Base-by-base conservation (phyloP, 2,888 invertebrate genomes). In the Miltochrista miniata region DNA sequence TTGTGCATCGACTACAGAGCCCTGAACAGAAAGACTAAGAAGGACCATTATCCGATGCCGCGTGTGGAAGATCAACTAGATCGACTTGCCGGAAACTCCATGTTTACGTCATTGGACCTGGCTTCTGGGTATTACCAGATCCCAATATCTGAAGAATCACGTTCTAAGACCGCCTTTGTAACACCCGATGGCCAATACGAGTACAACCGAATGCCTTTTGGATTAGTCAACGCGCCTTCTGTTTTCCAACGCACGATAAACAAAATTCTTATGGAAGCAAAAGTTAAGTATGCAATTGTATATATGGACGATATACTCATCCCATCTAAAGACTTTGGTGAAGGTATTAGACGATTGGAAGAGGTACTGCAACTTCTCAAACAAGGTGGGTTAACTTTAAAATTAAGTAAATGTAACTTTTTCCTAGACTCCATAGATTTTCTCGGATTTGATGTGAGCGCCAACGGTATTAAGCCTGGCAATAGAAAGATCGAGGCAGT, bases 261-360 rank as follows among this genome's bases (percentile, higher is more conserved):
- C 10, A 48, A 42, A 31, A 48, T 48, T 7, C 13, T 48, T 1
- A 0, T 7, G 1, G 37, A 48, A 0, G 15, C 35, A 2, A 48
- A 42, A 42, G 8, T 41, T 2, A 31, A 43, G 13, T 40, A 37
- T n/a, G 49, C 38, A 4, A 15, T 49, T 0, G 29, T 48, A 5
- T 54, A 34, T 2, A 49, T 54, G 48, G 53, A 54, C 35, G 54
- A 49, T 10, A 39, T 54, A 0, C 10, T 54, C 1, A 43, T 49
- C 1, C 42, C 45, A 0, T 5, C 36, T 0, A 18, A 13, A 12
- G 34, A 35, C 0, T 12, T 48, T 1, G 9, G 9, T 9, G 50
- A 50, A 7, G 52, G 48, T 7, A 15, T 50, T 7, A 2, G 8
- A 0, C 18, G 43, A 15, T 8, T 54, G 12, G 31, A 49, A 4